Conservation (phyloP, 2,797 vertebrate genomes). For the Tiaroga cobitis region DNA sequence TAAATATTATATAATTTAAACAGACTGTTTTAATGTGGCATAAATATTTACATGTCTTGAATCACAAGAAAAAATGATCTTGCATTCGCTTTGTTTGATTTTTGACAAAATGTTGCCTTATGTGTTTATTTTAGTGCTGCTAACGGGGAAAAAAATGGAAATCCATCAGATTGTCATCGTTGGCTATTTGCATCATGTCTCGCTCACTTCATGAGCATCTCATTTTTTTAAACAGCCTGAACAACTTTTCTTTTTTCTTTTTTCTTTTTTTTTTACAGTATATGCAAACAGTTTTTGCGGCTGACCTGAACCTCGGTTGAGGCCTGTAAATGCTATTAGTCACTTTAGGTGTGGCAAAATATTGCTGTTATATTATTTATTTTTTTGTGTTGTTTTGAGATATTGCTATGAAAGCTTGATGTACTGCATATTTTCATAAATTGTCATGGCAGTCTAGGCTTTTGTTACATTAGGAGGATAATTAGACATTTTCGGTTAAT, state of each 20-base stretch:
- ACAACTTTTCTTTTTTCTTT: neutral
- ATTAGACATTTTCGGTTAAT: neutral
- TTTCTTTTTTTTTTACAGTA: too few relatives aligned
- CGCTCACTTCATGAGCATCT: neutral
- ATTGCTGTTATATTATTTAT: neutral
- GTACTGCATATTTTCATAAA: neutral
- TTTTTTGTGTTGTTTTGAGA: conserved; percentile 24
- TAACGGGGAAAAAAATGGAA: neutral
- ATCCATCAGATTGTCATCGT: neutral
- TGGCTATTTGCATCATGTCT: neutral
- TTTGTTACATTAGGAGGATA: conserved; percentile 3
- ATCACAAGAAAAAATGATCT: neutral
- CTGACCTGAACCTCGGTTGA: neutral
- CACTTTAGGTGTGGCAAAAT: conserved; percentile 5
- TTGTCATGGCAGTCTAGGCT: neutral
- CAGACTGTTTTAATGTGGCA: neutral
- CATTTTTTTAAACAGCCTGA: neutral
- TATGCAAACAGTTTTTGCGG: neutral
- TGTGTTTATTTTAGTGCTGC: neutral
- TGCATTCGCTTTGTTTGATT: too few relatives aligned
- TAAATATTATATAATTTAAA: neutral
- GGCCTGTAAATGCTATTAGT: conserved; percentile 22
- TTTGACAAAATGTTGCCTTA: neutral
- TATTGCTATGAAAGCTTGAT: neutral
- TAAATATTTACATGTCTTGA: neutral